Conservation (phyloP, 2,797 vertebrate species). For the Sebastes itinus region DNA sequence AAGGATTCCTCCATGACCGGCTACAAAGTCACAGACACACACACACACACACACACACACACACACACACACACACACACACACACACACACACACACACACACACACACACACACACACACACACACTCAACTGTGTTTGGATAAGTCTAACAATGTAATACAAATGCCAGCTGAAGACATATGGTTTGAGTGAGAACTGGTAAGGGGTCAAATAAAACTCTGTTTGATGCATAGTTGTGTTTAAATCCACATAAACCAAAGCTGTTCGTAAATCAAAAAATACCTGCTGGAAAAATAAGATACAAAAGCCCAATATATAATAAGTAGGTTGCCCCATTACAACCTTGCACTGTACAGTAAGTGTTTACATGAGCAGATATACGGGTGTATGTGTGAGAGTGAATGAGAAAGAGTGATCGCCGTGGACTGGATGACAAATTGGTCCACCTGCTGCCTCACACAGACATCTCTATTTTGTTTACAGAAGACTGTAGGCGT, state of each 20-base stretch:
- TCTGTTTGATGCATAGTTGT: conserved; percentile 52
- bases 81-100: conserved; percentile 20
- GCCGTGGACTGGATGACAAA: conserved; percentile 55
- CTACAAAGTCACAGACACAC: conserved; percentile 57
- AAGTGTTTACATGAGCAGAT: conserved; percentile 29
- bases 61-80: conserved; percentile 15
- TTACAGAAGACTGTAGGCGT: conserved; percentile 63
- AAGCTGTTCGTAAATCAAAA: conserved; percentile 37
- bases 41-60: conserved; percentile 19
- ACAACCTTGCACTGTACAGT: conserved; percentile 3
- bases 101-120: conserved; percentile 32
- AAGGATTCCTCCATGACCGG: conserved; percentile 65
- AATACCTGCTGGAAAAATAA: background rate
- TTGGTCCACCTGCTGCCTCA: conserved; percentile 70
- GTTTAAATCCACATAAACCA: conserved; percentile 44
- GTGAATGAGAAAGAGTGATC: conserved; percentile 16
- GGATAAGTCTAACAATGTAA: conserved; percentile 72
- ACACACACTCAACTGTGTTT: conserved; percentile 67
- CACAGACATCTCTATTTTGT: conserved; percentile 63
- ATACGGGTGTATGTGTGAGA: background rate
- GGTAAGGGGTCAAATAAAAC: conserved; percentile 67
- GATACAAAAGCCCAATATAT: background rate
- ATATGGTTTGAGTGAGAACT: conserved; percentile 67
- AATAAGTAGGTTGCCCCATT: background rate
- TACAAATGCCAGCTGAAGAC: conserved; percentile 72